Evolutionary conservation across 2,888 invertebrate species (phyloP).

Genomic region (Augochlorella aurata): DNA sequence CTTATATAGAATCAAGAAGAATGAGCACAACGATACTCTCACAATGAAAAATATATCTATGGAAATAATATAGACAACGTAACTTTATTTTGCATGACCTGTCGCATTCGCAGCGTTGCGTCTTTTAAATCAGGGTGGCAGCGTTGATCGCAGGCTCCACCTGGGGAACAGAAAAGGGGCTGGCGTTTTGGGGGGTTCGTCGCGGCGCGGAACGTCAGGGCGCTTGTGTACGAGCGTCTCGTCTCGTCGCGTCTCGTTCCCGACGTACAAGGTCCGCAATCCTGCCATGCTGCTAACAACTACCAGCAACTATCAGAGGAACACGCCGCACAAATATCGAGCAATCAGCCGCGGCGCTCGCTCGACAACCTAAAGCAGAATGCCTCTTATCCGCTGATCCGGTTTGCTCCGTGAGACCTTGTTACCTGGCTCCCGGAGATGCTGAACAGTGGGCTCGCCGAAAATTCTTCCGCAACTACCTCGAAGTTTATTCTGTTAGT

Average conservation of each 20-base stretch:
- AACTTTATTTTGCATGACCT: too few species aligned
- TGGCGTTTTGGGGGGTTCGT: not conserved
- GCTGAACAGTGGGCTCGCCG: not conserved
- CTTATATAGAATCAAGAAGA: too few species aligned
- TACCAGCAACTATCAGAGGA: slow-evolving; percentile 52
- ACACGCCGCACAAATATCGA: slow-evolving; percentile 51
- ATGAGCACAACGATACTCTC: too few species aligned
- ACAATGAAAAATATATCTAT: too few species aligned
- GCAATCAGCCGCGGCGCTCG: slow-evolving; percentile 55
- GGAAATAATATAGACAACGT: too few species aligned
- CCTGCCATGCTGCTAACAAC: slow-evolving; percentile 35
- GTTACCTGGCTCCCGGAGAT: not conserved
- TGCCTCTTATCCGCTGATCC: slow-evolving; percentile 53
- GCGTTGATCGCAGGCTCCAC: not conserved
- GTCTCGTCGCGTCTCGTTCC: slow-evolving; percentile 35
- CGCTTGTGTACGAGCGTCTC: not conserved
- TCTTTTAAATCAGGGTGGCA: slow-evolving; percentile 3
- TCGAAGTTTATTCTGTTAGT: not conserved
- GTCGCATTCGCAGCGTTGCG: not conserved
- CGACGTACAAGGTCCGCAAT: slow-evolving; percentile 38
- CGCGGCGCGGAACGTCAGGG: not conserved
- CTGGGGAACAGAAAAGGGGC: slow-evolving; percentile 8
- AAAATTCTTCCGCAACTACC: slow-evolving; percentile 2
- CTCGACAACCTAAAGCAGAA: slow-evolving; percentile 46
- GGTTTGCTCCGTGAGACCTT: slow-evolving; percentile 43